A percentile compares a stretch with the other conserved stretches of the same genome.
These are phyloP conservation scores for Actinopyga echinites DNA, from an alignment of 53 echinoderm and acorn worm genomes.

Conservation along the genomic window DNA sequence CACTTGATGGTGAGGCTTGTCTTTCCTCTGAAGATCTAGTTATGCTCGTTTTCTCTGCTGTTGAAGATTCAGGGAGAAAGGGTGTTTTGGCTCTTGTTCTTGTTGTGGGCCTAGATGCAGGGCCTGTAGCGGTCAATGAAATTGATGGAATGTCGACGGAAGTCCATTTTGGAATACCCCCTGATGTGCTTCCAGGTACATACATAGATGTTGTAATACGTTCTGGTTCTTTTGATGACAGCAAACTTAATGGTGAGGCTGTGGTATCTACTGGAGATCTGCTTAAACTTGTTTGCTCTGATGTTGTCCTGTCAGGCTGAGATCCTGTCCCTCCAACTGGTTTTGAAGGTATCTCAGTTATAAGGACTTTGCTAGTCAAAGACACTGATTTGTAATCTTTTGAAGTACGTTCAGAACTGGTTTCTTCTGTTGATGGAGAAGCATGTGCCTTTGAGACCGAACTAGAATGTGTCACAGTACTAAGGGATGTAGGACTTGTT, in stretches of 20 bases:
- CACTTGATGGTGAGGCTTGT: background rate
- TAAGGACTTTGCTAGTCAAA: too few species aligned
- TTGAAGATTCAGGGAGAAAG: background rate
- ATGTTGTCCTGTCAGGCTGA: too few species aligned
- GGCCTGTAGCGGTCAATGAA: too few species aligned
- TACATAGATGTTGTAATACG: too few species aligned
- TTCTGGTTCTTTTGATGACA: background rate
- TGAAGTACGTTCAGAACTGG: background rate
- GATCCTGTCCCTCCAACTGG: too few species aligned
- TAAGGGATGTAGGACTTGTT: background rate
- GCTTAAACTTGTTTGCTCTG: too few species aligned
- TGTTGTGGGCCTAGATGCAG: background rate
- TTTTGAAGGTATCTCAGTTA: too few species aligned
- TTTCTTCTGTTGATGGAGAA: background rate
- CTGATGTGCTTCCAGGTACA: too few species aligned
- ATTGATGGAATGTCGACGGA: too few species aligned
- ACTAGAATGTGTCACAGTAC: background rate
- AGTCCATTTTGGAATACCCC: too few species aligned
- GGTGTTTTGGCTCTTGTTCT: background rate
- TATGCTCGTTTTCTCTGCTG: background rate
- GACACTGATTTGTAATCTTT: too few species aligned
- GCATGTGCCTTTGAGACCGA: conserved; percentile 27
- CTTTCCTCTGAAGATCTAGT: background rate
- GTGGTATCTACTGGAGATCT: too few species aligned
- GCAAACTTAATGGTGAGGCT: background rate